Conservation (phyloP, 2,797 vertebrate species). For the Momotus momota region DNA sequence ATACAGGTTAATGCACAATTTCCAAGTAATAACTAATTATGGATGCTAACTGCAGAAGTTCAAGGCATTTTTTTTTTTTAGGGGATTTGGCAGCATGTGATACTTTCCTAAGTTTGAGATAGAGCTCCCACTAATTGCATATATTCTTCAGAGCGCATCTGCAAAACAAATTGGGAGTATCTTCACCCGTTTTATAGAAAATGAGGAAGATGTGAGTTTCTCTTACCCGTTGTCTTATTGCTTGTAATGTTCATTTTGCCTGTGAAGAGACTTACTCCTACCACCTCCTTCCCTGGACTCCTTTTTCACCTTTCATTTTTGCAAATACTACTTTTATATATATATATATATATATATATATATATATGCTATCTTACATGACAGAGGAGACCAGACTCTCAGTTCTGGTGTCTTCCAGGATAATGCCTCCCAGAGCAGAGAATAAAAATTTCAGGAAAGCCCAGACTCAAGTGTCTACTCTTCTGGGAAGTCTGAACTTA, state of each 20-base stretch:
- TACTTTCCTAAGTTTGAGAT: neutral
- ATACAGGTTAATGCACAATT: neutral
- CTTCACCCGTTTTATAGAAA: neutral
- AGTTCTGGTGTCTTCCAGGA: neutral
- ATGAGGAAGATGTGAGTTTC: neutral
- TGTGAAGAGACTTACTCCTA: neutral
- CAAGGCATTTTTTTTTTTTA: neutral
- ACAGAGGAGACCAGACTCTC: neutral
- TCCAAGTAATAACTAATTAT: neutral
- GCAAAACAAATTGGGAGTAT: neutral
- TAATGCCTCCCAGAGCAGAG: neutral
- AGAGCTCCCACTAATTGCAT: neutral
- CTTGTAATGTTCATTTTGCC: neutral
- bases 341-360: too few species aligned
- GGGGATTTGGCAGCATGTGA: neutral
- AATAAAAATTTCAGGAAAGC: neutral
- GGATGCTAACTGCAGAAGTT: neutral
- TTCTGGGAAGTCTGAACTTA: neutral
- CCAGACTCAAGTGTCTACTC: neutral
- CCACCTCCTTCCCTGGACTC: fast-evolving
- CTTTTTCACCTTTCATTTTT: neutral
- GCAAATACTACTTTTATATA: neutral
- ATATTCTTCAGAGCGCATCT: neutral
- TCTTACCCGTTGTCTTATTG: neutral
- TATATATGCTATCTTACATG: neutral